A percentile compares a stretch with the other conserved stretches of the same genome.
Conservation (phyloP, 2,113 vertebrate genomes). For the Larimichthys crocea region DNA sequence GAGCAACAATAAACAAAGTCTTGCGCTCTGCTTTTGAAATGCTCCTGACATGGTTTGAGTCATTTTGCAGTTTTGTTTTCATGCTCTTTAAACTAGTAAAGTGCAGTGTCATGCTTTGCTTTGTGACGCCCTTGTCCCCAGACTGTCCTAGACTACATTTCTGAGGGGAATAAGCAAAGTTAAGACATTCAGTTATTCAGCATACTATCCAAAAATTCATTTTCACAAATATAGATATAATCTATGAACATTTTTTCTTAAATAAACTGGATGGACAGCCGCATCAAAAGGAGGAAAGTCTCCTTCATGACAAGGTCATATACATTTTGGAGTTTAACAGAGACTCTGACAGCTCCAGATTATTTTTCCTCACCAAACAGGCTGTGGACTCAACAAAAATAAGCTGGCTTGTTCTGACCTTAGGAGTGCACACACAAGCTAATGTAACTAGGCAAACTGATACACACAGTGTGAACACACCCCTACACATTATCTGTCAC, state of each 20-base stretch:
- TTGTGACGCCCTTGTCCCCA: background rate
- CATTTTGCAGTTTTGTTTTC: background rate
- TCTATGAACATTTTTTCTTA: constrained; percentile 29
- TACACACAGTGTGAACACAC: constrained; percentile 13
- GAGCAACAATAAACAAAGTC: too few species aligned
- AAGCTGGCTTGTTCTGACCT: constrained; percentile 47
- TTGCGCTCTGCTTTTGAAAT: too few species aligned
- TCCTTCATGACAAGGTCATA: constrained; percentile 50
- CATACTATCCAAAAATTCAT: background rate
- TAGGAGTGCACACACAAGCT: constrained; percentile 8
- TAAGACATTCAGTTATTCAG: constrained; percentile 21
- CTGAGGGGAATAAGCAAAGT: constrained; percentile 8
- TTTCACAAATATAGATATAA: constrained; percentile 16
- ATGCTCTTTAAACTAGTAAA: constrained; percentile 1
- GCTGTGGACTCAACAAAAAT: constrained; percentile 44
- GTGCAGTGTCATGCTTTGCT: background rate
- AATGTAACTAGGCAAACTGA: background rate
- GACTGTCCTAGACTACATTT: constrained; percentile 32
- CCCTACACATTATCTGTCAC: constrained; percentile 8
- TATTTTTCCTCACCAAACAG: constrained; percentile 45
- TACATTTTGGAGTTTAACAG: constrained; percentile 21
- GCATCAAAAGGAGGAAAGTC: constrained; percentile 26
- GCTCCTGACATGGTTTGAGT: background rate
- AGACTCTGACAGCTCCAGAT: constrained; percentile 59
- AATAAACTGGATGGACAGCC: constrained; percentile 22